Evolutionary conservation across 2,797 vertebrate species (phyloP).

Genomic region (Phylloscopus collybita): DNA sequence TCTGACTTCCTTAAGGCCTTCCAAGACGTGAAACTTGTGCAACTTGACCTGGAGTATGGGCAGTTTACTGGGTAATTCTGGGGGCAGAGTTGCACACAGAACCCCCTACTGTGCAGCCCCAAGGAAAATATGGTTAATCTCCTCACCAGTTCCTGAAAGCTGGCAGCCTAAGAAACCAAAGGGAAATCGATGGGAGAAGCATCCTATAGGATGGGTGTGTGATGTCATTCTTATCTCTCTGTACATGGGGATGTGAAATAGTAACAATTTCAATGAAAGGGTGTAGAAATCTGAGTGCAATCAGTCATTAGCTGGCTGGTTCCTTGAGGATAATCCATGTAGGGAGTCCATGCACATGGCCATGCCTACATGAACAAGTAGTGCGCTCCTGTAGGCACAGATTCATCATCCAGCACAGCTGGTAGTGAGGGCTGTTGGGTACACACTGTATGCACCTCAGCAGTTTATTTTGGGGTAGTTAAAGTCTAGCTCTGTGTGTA

Average conservation of each 20-base stretch:
- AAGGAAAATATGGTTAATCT: neutral
- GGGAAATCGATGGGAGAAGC: neutral
- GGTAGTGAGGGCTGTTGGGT: neutral
- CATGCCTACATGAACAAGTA: fast-evolving
- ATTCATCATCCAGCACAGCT: neutral
- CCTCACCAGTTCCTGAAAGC: neutral
- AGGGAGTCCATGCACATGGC: neutral
- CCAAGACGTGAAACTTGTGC: neutral
- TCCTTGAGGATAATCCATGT: neutral
- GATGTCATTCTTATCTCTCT: neutral
- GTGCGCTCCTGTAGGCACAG: neutral
- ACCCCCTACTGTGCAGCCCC: neutral
- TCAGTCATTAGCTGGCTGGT: neutral
- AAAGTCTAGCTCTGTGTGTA: neutral
- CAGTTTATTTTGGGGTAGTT: neutral
- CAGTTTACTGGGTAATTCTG: neutral
- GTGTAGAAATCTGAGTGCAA: neutral
- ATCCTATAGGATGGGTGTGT: neutral
- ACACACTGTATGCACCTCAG: neutral
- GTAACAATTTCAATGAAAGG: neutral
- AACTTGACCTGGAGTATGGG: neutral
- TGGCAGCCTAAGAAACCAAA: neutral
- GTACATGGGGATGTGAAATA: neutral
- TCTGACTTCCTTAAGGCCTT: neutral
- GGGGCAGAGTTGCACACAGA: neutral